Evolutionary conservation across 2,888 invertebrate species (phyloP).

Genomic region (Monochamus alternatus): DNA sequence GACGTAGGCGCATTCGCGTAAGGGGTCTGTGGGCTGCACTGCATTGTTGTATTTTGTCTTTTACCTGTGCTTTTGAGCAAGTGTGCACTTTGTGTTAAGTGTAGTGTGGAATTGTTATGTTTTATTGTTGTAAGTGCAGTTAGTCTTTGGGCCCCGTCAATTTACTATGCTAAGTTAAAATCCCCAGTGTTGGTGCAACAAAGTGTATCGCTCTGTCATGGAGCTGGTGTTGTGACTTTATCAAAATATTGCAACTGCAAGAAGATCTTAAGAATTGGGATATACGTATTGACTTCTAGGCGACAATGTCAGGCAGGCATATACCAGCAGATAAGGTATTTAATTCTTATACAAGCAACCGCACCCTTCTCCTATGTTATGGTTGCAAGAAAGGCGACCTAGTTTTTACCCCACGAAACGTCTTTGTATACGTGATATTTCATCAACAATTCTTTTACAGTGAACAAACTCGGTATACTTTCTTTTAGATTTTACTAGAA

Average conservation of each 20-base stretch:
- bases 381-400: conserved; percentile 65
- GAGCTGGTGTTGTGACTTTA: conserved; percentile 65
- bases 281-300: conserved; percentile 59
- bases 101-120: conserved; percentile 46
- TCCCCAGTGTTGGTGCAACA: conserved; percentile 47
- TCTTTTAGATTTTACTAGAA: conserved; percentile 24
- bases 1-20: conserved; percentile 60
- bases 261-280: conserved; percentile 49
- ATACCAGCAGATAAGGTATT: conserved; percentile 88
- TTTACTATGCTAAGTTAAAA: conserved; percentile 53
- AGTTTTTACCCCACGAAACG: conserved; percentile 62
- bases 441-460: conserved; percentile 36
- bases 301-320: conserved; percentile 85
- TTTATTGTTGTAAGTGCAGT: conserved; percentile 40
- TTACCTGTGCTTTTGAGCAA: conserved; percentile 46
- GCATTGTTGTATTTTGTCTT: conserved; percentile 58
- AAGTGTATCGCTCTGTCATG: conserved; percentile 57
- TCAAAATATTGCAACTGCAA: conserved; percentile 57
- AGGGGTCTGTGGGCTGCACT: conserved; percentile 46
- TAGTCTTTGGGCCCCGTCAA: conserved; percentile 31
- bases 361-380: conserved; percentile 65
- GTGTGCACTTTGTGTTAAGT: conserved; percentile 48
- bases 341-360: conserved; percentile 68
- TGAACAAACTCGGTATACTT: conserved; percentile 25
- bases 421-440: conserved; percentile 45